Evolutionary conservation across 2,888 invertebrate genomes (phyloP).

Genomic region (Drosophila fungiperda): DNA sequence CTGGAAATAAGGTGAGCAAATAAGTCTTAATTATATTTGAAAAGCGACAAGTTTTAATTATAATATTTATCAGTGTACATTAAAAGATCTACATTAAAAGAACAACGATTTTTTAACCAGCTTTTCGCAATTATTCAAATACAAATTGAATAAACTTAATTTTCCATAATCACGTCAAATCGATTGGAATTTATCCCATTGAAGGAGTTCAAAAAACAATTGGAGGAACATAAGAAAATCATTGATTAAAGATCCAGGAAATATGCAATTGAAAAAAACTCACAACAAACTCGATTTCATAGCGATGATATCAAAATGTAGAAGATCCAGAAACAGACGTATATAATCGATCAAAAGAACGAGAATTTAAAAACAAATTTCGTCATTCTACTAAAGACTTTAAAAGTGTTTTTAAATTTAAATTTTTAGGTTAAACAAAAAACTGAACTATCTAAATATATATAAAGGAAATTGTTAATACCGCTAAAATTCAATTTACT

Average conservation of each 20-base stretch:
- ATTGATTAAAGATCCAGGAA: no score
- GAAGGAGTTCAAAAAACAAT: rapidly evolving
- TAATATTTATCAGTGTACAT: not conserved
- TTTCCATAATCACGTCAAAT: not conserved
- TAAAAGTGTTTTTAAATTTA: not conserved
- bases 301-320: not conserved
- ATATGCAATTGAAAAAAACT: no score
- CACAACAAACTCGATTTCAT: not conserved
- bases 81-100: not conserved
- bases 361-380: not conserved
- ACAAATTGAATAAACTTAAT: not conserved
- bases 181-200: not conserved
- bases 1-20: not conserved
- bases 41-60: not conserved
- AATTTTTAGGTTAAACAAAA: rapidly evolving
- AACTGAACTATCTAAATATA: not conserved
- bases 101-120: not conserved
- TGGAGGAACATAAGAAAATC: not conserved
- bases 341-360: not conserved
- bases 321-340: not conserved
- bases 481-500: no score
- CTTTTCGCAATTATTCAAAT: no score
- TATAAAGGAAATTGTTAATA: not conserved
- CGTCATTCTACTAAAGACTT: not conserved
- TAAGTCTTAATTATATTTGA: not conserved